A percentile compares a stretch with the other conserved stretches of the same genome.
phyloP scores from a whole-genome alignment of 2,888 invertebrate species.

The Latrodectus elegans region DNA sequence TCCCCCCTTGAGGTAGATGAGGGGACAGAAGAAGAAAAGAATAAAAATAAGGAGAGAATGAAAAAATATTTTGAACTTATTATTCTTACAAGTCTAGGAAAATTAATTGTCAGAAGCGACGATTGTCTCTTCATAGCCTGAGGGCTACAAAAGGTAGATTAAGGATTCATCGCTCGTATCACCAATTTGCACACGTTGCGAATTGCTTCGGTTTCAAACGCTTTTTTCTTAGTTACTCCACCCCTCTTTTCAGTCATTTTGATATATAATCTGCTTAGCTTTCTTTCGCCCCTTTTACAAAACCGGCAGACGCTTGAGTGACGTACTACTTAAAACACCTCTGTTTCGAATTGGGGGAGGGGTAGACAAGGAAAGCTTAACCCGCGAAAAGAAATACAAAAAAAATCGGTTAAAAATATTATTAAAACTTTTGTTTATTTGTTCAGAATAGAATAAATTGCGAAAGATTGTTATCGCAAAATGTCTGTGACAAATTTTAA shows the following conservation, averaged over 20 bases:
- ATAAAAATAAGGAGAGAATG: too few species aligned
- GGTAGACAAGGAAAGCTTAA: too few species aligned
- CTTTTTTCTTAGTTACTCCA: background rate
- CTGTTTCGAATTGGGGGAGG: too few species aligned
- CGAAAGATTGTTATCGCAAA: too few species aligned
- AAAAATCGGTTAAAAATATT: too few species aligned
- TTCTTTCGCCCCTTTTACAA: background rate
- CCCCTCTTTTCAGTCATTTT: background rate
- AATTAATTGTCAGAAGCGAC: slow-evolving; percentile 42
- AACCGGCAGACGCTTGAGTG: background rate
- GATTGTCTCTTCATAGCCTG: slow-evolving; percentile 20
- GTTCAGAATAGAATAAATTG: too few species aligned
- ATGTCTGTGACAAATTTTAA: too few species aligned
- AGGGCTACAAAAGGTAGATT: slow-evolving; percentile 45
- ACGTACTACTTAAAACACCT: slow-evolving; percentile 13
- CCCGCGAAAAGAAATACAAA: too few species aligned
- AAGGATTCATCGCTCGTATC: slow-evolving; percentile 55
- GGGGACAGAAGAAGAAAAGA: too few species aligned
- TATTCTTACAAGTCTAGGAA: background rate
- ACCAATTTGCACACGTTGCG: slow-evolving; percentile 59
- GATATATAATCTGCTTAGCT: slow-evolving; percentile 34
- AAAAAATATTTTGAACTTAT: too few species aligned
- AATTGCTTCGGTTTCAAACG: background rate
- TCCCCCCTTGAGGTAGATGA: too few species aligned
- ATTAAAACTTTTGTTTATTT: too few species aligned